Base-by-base conservation (phyloP, 1,140 invertebrate species). In the Paralvinella palmiformis region DNA sequence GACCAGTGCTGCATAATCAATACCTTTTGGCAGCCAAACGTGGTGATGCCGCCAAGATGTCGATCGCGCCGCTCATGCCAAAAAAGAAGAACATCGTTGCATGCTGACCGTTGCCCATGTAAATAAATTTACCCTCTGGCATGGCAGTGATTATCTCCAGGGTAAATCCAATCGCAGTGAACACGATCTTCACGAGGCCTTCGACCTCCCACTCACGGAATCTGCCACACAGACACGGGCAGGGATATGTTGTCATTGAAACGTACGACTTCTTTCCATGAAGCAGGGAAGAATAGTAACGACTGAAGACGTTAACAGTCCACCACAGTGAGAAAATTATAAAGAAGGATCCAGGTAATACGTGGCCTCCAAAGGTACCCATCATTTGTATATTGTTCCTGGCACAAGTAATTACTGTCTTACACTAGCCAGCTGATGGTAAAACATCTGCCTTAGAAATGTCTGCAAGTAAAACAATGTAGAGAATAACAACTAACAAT, bases 81-180 rank as follows among this genome's bases (percentile, higher is more conserved):
- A 85, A 84, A 65, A 82, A 82, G 69, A 82, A 80, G 70, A 79
- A 85, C 83, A 85, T 85, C 1, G 83, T 84, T 17, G 83, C 81
- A 67, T 85, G 84, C 64, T 85, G 84, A 29, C 75, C 77, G 72
- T 84, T 84, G 6, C 77, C 81, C 62, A 77, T 69, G 59, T 75
- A 68, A 4, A 72, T 70, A 67, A 81, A 81, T n/a, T 74, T 65
- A 4, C 78, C 75, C 53, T 80, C 71, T 15, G 65, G 65, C 64
- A 83, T 77, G 6, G 75, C 83, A 0, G 82, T 83, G 31, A 72
- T 68, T n/a, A 75, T 72, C 63, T 79, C 73, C 67, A 76, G 73
- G 33, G 67, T 61, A 53, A 83, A 79, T 22, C 82, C 83, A 33
- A 82, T 57, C 1, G 70, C 55, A 0, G 73, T 67, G 15, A 79